These are phyloP conservation scores for Gonocerus acuteangulatus DNA, from an alignment of 2,888 invertebrate species.

Conservation along the genomic window DNA sequence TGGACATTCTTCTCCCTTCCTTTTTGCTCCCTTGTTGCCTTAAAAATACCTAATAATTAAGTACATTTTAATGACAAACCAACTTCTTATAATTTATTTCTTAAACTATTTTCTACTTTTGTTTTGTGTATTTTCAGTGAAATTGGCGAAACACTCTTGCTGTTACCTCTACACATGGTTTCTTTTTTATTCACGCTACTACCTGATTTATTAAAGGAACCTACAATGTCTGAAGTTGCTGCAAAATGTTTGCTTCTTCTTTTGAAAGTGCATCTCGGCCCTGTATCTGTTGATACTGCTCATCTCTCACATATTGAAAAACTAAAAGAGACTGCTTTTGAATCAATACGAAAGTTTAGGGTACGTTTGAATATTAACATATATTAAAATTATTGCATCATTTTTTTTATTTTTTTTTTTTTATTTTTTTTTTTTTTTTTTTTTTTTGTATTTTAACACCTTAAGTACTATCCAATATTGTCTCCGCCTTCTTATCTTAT, in stretches of 20 bases:
- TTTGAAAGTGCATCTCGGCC: constrained; percentile 66
- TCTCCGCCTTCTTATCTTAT: too few species aligned
- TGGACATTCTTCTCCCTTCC: too few species aligned
- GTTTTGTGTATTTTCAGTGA: constrained; percentile 72
- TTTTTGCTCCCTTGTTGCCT: too few species aligned
- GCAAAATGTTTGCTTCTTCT: constrained; percentile 70
- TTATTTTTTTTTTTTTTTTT: too few species aligned
- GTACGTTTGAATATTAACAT: too few species aligned
- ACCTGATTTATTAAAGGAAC: constrained; percentile 54
- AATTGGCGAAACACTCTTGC: constrained; percentile 77
- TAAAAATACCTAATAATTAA: too few species aligned
- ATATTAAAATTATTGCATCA: constrained; percentile 12
- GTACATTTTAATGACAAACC: too few species aligned
- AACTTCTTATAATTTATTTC: too few species aligned
- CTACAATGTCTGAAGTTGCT: constrained; percentile 67
- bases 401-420: too few species aligned
- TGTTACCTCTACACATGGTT: constrained; percentile 66
- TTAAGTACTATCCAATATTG: too few species aligned
- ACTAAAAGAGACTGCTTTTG: constrained; percentile 53
- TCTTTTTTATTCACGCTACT: constrained; percentile 67
- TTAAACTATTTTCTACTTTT: too few species aligned
- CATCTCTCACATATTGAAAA: constrained; percentile 59
- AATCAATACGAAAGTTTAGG: constrained; percentile 53
- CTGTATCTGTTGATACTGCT: constrained; percentile 64
- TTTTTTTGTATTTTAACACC: too few species aligned